Base-by-base conservation (phyloP, 1,140 invertebrate species). In the Pseudomyrmex concolor region DNA sequence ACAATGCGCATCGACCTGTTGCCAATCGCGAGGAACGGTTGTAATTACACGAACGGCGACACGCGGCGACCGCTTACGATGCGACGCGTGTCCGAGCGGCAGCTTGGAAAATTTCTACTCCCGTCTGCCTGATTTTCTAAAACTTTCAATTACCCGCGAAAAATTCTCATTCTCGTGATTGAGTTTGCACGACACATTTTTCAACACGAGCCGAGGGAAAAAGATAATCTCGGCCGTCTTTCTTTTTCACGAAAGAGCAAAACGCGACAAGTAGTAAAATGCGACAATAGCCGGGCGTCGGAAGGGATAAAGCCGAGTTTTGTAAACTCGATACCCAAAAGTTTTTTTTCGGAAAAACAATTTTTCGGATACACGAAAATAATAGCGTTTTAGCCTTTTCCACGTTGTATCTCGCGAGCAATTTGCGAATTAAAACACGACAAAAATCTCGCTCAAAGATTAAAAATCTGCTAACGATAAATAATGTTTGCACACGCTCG, bases 81-180 rank as follows among this genome's bases (percentile, higher is more conserved):
- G 54, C 66, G 51, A 70, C 54, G 13, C 19, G 43, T 59, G 54
- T 60, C 34, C 34, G 34, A 34, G 34, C 34, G 34, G 34, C 34
- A 7, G 12, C n/a, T 55, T n/a, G 57, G 43, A 34, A 34, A 57
- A 45, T 71, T 71, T 60, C 57, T 70, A 34, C 64, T 68, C 43
- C 17, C 3, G 43, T 19, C 4, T 4, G 25, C 3, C 15, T 66
- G 48, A 78, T 80, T 71, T 70, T 50, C 34, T 17, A 71, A 34
- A 34, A 71, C 43, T 80, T 71, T 80, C 66, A 71, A 71, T 59
- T 78, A 78, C 68, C 19, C 64, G 22, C 0, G 15, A 12, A 17
- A 71, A 25, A 22, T 70, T 59, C 19, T 60, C 60, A 71, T 78
- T 70, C 54, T 17, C 19, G 7, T 8, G 71, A 5, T 15, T 1